These are phyloP conservation scores for Phalacrocorax aristotelis DNA, from an alignment of 2,113 vertebrate genomes.

Conservation along the genomic window DNA sequence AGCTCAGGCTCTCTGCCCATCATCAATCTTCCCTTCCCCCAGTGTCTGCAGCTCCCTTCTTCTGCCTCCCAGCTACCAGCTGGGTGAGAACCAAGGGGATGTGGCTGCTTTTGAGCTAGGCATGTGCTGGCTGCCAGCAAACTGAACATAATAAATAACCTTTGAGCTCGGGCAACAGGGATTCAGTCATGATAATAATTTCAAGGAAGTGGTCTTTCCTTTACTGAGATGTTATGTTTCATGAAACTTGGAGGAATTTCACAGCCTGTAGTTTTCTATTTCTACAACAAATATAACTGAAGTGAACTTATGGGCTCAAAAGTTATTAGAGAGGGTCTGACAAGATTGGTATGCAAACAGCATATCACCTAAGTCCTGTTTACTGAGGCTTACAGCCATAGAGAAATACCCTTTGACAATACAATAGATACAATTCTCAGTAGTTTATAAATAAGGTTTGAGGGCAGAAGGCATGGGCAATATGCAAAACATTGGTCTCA, in stretches of 20 bases:
- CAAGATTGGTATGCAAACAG: neutral
- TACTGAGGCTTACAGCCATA: neutral
- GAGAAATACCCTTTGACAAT: neutral
- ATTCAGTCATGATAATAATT: neutral
- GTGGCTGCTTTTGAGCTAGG: constrained; percentile 9
- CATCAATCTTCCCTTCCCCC: neutral
- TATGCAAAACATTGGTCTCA: neutral
- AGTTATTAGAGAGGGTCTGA: neutral
- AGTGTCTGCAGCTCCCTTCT: neutral
- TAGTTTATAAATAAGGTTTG: neutral
- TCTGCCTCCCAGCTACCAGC: neutral
- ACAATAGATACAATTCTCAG: neutral
- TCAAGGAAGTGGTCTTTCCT: neutral
- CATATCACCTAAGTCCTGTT: neutral
- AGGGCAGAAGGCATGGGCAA: neutral
- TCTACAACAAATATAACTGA: neutral
- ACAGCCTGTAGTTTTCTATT: neutral
- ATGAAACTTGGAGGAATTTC: neutral
- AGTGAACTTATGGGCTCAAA: neutral
- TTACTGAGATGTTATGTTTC: neutral
- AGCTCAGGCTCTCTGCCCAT: neutral
- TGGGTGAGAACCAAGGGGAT: constrained; percentile 1
- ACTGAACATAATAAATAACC: constrained; percentile 13
- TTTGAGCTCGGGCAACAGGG: constrained; percentile 12
- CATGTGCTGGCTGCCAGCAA: constrained; percentile 5